Evolutionary conservation across 2,797 vertebrate species (phyloP).

Genomic region (Parambassis ranga): DNA sequence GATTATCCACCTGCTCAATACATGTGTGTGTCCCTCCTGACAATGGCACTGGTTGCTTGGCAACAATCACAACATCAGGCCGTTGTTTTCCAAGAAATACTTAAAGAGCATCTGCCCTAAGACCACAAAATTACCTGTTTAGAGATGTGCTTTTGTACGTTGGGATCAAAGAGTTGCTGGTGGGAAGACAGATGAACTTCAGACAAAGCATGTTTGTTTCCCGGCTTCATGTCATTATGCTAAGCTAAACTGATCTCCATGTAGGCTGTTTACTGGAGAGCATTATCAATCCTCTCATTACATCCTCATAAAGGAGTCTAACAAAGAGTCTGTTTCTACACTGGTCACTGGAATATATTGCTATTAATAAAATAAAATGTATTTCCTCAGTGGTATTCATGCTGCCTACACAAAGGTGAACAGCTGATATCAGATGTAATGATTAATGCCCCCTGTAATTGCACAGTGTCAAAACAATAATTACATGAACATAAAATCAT

Average conservation of each 20-base stretch:
- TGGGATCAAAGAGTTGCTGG: not conserved
- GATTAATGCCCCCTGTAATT: not conserved
- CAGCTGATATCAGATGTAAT: not conserved
- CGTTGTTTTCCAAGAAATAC: not conserved
- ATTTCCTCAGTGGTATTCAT: not conserved
- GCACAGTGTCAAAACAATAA: not conserved
- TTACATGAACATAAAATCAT: conserved; percentile 32
- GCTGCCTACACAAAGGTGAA: conserved; percentile 22
- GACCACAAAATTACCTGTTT: not conserved
- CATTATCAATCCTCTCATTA: not conserved
- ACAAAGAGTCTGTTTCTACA: too few species aligned
- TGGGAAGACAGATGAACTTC: not conserved
- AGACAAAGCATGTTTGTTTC: not conserved
- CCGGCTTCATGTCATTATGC: not conserved
- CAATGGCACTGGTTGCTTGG: not conserved
- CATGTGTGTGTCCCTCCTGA: not conserved
- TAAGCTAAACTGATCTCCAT: not conserved
- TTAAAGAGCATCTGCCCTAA: not conserved
- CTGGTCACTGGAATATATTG: too few species aligned
- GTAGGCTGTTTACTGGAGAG: not conserved
- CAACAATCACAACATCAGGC: not conserved
- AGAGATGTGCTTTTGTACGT: not conserved
- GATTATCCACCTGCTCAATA: not conserved
- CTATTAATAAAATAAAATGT: too few species aligned
- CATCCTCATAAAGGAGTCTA: not conserved